Evolutionary conservation across 2,888 invertebrate species (phyloP), one percentile per base, ranked within the genome.

Genomic region (Diabrotica balteata): DNA sequence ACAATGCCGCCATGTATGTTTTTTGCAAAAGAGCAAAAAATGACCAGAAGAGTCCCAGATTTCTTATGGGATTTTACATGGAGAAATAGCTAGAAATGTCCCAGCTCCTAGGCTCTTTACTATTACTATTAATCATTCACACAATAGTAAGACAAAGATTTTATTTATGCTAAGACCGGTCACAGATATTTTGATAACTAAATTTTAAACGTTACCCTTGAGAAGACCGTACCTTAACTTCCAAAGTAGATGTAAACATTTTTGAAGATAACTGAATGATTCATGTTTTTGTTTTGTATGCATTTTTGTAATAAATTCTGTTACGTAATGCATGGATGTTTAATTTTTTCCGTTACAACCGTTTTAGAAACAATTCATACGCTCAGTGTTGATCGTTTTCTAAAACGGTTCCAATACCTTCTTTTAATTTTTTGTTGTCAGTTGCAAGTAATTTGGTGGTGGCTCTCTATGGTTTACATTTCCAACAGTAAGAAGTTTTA

Each of bases 251-350:
- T 66, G 59, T 63, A 60, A 60, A 70, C 59, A 58, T 54, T 53
- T 54, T 50, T 51, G 45, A 63, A 51, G 59, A 57, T 52, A 58
- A 62, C 42, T 22, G 49, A 51, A 67, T 66, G 64, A 57, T 61
- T 50, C 61, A 44, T 55, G 52, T 65, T 62, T 65, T 75, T 75
- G 66, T 73, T 71, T 73, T 73, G 74, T 75, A 73, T 76, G 73
- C 72, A 75, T 73, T 75, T 76, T 73, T 75, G 72, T 73, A 76
- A 76, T 76, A 76, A 75, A 76, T 74, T 73, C 67, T 73, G 75
- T 73, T 73, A 54, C 58, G 64, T 74, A 73, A 67, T 75, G 76
- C 71, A 75, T 75, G 76, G 70, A 69, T 72, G 75, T 76, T 76
- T 76, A 73, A 72, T 76, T 75, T 32, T 65, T 67, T 52, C 64